Evolutionary conservation across 23 tunicate species (phyloP).

Genomic region (Trididemnum clinides): DNA sequence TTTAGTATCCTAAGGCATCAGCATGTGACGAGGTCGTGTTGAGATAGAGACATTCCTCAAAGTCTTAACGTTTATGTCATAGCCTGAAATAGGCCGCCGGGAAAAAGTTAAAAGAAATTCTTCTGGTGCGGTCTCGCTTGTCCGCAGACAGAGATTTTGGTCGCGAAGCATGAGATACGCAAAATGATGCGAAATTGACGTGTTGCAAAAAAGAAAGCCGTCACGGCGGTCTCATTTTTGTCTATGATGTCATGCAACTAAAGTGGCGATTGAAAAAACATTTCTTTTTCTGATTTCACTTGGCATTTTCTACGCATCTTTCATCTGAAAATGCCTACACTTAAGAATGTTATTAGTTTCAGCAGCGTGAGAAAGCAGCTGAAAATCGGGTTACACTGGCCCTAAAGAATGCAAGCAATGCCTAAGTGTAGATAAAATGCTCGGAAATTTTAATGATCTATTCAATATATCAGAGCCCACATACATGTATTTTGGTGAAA

Average conservation of each 20-base stretch:
- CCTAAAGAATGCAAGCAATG: not conserved
- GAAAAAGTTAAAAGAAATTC: slow-evolving; percentile 4
- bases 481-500: no score
- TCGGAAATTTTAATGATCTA: not conserved
- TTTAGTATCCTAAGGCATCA: slow-evolving; percentile 17
- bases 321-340: slow-evolving; percentile 1
- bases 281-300: not conserved
- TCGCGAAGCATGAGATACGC: no score
- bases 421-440: not conserved
- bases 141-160: no score
- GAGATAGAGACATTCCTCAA: slow-evolving; percentile 22
- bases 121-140: not conserved
- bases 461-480: no score
- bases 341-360: not conserved
- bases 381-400: not conserved
- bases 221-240: slow-evolving; percentile 7
- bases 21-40: slow-evolving; percentile 17
- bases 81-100: slow-evolving; percentile 33
- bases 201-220: not conserved
- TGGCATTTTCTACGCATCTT: not conserved
- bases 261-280: not conserved
- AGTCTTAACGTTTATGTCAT: slow-evolving; percentile 32
- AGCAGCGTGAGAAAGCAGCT: slow-evolving; percentile 23
- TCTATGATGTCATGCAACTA: not conserved
- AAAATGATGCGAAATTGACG: not conserved